phyloP scores from a whole-genome alignment of 2,113 vertebrate genomes.

The Myiopsitta monachus region DNA sequence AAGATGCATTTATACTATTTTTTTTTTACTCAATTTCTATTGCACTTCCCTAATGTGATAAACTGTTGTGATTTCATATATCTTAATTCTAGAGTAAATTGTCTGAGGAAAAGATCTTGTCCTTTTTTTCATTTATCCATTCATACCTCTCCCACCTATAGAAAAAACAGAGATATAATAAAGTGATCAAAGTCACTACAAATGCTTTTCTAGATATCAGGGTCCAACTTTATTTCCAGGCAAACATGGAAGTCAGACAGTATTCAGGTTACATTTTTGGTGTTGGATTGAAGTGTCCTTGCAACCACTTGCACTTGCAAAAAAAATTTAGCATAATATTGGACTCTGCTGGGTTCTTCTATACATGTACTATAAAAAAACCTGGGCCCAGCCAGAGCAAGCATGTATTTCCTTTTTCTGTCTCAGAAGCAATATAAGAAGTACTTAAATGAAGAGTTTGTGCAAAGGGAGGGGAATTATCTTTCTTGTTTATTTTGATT shows the following conservation, averaged over 20 bases:
- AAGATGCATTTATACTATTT: background rate
- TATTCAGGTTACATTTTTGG: background rate
- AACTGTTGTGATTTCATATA: background rate
- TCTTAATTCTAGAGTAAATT: background rate
- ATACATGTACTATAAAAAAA: background rate
- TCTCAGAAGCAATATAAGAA: background rate
- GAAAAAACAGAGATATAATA: background rate
- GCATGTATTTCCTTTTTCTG: background rate
- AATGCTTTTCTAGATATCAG: background rate
- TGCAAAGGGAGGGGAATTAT: background rate
- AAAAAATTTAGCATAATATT: background rate
- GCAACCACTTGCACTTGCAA: background rate
- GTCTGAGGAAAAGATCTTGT: background rate
- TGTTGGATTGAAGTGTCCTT: background rate
- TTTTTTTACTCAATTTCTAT: background rate
- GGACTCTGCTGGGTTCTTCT: background rate
- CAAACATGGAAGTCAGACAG: background rate
- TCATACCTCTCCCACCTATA: background rate
- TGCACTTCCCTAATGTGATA: background rate
- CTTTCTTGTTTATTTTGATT: background rate
- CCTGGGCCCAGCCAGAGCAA: background rate
- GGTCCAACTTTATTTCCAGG: background rate
- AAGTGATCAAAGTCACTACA: background rate
- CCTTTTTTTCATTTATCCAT: background rate
- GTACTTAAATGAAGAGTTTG: background rate